Evolutionary conservation across 2,888 invertebrate species (phyloP), one percentile per base, ranked within the genome.

Genomic region (Dryobotodes eremita): DNA sequence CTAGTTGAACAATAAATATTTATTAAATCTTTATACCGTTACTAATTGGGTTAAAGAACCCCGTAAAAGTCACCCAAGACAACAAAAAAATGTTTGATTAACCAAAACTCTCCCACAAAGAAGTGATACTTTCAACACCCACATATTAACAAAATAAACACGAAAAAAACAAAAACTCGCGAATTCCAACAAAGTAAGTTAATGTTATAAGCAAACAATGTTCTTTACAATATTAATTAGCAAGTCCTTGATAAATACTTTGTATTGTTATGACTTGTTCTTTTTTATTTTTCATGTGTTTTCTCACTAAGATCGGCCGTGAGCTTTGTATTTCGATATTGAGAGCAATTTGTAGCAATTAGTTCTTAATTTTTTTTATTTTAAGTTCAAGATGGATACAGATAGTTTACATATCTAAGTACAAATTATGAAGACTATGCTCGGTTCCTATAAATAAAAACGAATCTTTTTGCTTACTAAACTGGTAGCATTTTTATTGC

Each of bases 121-220:
- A 77, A 62, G 89, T 88, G 88, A 66, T 73, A 87, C 31, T 72
- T 87, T 80, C 75, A 77, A 86, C 89, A 89, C 88, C 36, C 31
- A 70, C 76, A 42, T 83, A 82, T 87, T 78, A 78, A 80, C 69
- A 69, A 77, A 79, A 71, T 69, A 89, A 82, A 86, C 50, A 83
- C 20, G 42, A 64, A 26, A 13, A 8, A 26, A 65, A 79, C 70
- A 86, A 85, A 86, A 87, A 81, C 86, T 64, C 20, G 88, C 82
- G 79, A 87, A 86, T 85, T 89, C 77, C 73, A 42, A 80, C 83
- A 85, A 86, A 77, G 61, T 64, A 23, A n/a, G 23, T 36, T 61
- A 53, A 74, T 75, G 69, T 74, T 46, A 68, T 64, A 26, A 53
- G 55, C 68, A 80, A 75, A 79, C 65, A 79, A 57, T 57, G 50